These are phyloP conservation scores for Andricus curvator DNA, from an alignment of 2,888 invertebrate genomes.

Conservation along the genomic window DNA sequence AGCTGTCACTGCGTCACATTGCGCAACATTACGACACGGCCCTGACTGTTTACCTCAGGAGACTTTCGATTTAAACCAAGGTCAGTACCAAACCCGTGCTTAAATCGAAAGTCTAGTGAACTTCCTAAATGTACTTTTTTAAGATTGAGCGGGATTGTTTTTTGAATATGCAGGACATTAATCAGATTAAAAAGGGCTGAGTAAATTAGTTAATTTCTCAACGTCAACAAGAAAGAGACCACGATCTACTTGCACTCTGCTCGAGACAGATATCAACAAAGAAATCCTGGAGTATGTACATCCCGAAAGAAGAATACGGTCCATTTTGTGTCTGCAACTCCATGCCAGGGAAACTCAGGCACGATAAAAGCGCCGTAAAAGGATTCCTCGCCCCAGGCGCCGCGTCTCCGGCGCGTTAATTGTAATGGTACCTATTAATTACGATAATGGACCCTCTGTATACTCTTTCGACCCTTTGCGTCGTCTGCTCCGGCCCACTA, in stretches of 20 bases:
- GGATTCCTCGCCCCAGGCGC: constrained; percentile 59
- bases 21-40: too few relatives aligned
- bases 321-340: constrained; percentile 26
- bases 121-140: too few relatives aligned
- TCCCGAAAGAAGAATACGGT: constrained; percentile 16
- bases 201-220: not conserved
- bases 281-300: constrained; percentile 5
- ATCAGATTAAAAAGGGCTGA: not conserved
- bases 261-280: constrained; percentile 19
- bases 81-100: too few relatives aligned
- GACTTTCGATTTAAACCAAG: too few relatives aligned
- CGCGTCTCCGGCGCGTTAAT: constrained; percentile 67
- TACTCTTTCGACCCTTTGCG: constrained; percentile 56
- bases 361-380: constrained; percentile 64
- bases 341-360: constrained; percentile 30
- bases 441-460: constrained; percentile 72
- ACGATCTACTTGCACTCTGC: constrained; percentile 15
- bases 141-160: too few relatives aligned
- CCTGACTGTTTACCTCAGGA: too few relatives aligned
- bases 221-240: not conserved
- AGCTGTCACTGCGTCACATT: too few relatives aligned
- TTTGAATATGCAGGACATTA: too few relatives aligned
- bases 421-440: constrained; percentile 74
- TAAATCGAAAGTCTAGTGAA: too few relatives aligned
- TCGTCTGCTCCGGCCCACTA: constrained; percentile 18